These are phyloP conservation scores for Pseudopipra pipra DNA, from an alignment of 2,113 vertebrate species.

Conservation along the genomic window DNA sequence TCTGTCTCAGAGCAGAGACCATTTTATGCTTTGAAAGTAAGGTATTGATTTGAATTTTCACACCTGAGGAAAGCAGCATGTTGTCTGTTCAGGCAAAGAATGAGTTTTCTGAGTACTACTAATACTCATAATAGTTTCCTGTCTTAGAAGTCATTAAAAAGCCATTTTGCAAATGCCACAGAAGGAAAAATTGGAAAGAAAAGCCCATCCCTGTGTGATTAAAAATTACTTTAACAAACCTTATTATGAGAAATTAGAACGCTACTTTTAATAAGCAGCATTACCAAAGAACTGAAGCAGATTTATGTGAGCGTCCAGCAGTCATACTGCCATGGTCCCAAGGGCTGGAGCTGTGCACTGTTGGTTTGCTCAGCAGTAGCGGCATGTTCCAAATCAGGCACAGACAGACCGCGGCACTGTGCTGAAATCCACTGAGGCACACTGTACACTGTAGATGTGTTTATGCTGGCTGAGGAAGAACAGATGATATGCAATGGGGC, in stretches of 20 bases:
- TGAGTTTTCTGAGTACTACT: neutral
- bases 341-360: neutral
- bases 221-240: neutral
- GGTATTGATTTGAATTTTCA: neutral
- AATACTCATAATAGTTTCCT: neutral
- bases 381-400: neutral
- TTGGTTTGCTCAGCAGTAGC: neutral
- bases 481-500: constrained; percentile 12
- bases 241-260: neutral
- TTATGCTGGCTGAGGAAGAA: constrained; percentile 23
- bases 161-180: neutral
- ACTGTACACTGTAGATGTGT: neutral
- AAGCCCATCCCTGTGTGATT: neutral
- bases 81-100: neutral
- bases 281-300: neutral
- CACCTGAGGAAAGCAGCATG: neutral
- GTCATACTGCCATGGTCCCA: rapidly evolving
- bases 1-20: neutral
- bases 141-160: constrained; percentile 7
- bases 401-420: rapidly evolving
- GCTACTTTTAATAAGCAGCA: neutral
- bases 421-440: neutral
- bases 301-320: neutral
- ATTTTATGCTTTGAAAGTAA: neutral
- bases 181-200: neutral